Evolutionary conservation across 2,113 vertebrate genomes (phyloP).

Genomic region (Oophaga pumilio): DNA sequence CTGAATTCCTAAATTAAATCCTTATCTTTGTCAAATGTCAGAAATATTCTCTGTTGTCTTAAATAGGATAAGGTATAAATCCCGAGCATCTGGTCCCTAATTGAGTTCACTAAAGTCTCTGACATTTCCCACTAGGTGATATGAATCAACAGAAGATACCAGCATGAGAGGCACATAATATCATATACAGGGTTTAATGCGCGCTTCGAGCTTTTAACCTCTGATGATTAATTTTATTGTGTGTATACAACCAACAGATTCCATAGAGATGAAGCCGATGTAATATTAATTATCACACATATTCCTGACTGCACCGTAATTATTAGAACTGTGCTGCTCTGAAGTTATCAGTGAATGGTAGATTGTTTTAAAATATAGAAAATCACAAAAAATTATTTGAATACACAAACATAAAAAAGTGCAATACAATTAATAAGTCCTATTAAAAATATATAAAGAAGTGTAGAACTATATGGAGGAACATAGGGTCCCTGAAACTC

Average conservation of each 20-base stretch:
- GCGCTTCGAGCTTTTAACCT: constrained; percentile 19
- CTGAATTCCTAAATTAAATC: constrained; percentile 46
- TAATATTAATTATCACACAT: constrained; percentile 21
- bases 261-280: constrained; percentile 22
- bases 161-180: constrained; percentile 41
- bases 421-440: background rate
- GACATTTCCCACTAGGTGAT: constrained; percentile 50
- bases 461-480: background rate
- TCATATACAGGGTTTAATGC: constrained; percentile 30
- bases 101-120: constrained; percentile 51
- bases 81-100: constrained; percentile 51
- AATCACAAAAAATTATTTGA: background rate
- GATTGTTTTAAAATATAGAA: background rate
- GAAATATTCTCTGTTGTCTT: constrained; percentile 48
- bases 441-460: background rate
- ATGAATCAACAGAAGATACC: constrained; percentile 44
- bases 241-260: constrained; percentile 20
- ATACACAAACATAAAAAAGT: background rate
- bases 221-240: constrained; percentile 43
- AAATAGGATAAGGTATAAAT: constrained; percentile 50
- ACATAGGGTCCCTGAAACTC: background rate
- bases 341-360: background rate
- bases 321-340: background rate
- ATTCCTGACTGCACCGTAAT: background rate
- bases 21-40: constrained; percentile 53